Conservation (phyloP, 2,797 vertebrate genomes). For the Propithecus deckenii region DNA sequence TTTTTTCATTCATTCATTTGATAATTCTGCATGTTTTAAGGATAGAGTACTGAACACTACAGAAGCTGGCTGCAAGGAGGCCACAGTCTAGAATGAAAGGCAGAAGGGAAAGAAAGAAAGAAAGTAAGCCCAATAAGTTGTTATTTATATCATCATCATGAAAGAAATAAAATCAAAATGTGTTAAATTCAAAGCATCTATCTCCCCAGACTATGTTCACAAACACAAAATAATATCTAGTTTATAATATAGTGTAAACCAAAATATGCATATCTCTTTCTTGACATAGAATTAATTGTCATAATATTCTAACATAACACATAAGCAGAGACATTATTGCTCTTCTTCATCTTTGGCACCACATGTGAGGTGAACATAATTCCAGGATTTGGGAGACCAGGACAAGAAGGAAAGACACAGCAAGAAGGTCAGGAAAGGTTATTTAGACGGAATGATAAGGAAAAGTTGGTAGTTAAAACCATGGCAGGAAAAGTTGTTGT, state of each 20-base stretch:
- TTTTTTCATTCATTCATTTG: background rate
- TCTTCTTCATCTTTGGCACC: background rate
- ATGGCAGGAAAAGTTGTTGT: background rate
- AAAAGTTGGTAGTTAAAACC: background rate
- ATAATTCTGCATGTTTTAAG: background rate
- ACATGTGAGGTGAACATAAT: background rate
- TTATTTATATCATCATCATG: background rate
- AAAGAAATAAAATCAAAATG: constrained; percentile 5
- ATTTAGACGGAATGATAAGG: background rate
- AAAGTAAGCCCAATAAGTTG: background rate
- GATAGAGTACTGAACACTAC: background rate
- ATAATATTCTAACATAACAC: background rate
- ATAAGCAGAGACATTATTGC: background rate
- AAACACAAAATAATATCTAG: background rate
- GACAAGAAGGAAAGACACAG: background rate
- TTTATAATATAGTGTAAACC: background rate
- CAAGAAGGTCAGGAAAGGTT: background rate
- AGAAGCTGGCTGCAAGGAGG: background rate
- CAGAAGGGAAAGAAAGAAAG: background rate
- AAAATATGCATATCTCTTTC: background rate
- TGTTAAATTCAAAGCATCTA: background rate
- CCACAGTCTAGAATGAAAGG: background rate
- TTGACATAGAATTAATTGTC: background rate
- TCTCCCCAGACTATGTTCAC: background rate
- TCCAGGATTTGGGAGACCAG: background rate